Percentiles rank a stretch among this genome's conserved stretches.
Conservation (phyloP, 2,888 invertebrate genomes). For the Caenorhabditis sp. region DNA sequence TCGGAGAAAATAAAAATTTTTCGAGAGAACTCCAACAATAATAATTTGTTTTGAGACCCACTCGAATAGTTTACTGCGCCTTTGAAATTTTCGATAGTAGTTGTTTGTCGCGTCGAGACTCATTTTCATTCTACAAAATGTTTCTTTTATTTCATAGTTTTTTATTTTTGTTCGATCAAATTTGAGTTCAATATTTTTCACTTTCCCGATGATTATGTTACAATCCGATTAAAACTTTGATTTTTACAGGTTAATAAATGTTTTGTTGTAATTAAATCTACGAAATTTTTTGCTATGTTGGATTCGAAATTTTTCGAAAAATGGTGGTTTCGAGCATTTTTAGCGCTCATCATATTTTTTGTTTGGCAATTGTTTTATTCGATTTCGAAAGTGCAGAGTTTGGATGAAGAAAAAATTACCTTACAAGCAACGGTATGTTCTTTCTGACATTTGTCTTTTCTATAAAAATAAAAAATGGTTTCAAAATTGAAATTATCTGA, state of each 20-base stretch:
- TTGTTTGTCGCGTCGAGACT: too few relatives aligned
- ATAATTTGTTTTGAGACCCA: too few relatives aligned
- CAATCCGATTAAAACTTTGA: background rate
- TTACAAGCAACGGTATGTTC: conserved; percentile 49
- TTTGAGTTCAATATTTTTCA: too few relatives aligned
- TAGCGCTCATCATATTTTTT: conserved; percentile 47
- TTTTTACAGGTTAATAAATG: background rate
- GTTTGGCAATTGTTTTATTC: conserved; percentile 44
- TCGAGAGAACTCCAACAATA: background rate
- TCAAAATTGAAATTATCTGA: too few relatives aligned
- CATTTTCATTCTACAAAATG: too few relatives aligned
- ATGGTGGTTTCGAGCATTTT: conserved; percentile 51
- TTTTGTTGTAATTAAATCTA: background rate
- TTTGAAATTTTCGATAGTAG: background rate
- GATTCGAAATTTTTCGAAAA: conserved; percentile 33
- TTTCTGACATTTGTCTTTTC: too few relatives aligned
- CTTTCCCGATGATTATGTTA: too few relatives aligned
- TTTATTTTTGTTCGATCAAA: too few relatives aligned
- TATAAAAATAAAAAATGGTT: too few relatives aligned
- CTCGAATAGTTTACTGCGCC: too few relatives aligned
- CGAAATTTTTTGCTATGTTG: background rate
- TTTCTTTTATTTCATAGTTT: too few relatives aligned
- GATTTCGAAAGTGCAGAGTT: conserved; percentile 46
- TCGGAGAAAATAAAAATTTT: background rate
- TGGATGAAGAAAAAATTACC: conserved; percentile 56